Evolutionary conservation across 2,797 vertebrate genomes (phyloP), one percentile per base, ranked within the genome.

Genomic region (Enteromius argenteus): DNA sequence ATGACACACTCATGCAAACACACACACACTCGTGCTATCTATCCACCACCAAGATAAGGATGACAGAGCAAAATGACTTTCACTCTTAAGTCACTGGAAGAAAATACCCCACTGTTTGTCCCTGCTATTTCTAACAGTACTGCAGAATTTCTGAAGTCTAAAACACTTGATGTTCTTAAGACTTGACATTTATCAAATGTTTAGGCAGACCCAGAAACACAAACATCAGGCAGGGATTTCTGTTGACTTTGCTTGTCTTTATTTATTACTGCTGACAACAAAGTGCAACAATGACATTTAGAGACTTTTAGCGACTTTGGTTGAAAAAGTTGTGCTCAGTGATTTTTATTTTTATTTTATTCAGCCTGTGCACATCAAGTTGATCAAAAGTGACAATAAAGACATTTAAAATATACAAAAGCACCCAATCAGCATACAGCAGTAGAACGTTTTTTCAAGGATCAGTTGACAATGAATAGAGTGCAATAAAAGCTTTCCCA

Each of bases 31-130:
- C 15, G 1, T 8, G 56, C 53, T 62, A 79, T 58, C 42, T 71
- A 51, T 64, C 77, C 32, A 62, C 56, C 81, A 81, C 10, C 23
- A 79, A 3, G 71, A 30, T 79, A 27, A 81, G 56, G 74, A 79
- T 88, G 87, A 76, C 79, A 69, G 79, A 81, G 78, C 74, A 84
- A 79, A 58, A 67, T 32, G 13, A 83, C 13, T 39, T 68, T 68
- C 32, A 35, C 39, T 88, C 67, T 27, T 69, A 77, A 62, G 76
- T 80, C 64, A 62, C 71, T 32, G 21, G n/a, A 42, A 32, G 58
- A 81, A 74, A 84, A 79, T 58, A 51, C 42, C 23, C 58, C 37
- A 44, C 17, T 14, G 66, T 71, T 84, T 64, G 39, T 79, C 17
- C 17, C 21, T 64, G 49, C 11, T 42, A 23, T 9, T 46, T 23